Evolutionary conservation across 1,140 invertebrate species (phyloP).

Genomic region (Drosophila ironensis): DNA sequence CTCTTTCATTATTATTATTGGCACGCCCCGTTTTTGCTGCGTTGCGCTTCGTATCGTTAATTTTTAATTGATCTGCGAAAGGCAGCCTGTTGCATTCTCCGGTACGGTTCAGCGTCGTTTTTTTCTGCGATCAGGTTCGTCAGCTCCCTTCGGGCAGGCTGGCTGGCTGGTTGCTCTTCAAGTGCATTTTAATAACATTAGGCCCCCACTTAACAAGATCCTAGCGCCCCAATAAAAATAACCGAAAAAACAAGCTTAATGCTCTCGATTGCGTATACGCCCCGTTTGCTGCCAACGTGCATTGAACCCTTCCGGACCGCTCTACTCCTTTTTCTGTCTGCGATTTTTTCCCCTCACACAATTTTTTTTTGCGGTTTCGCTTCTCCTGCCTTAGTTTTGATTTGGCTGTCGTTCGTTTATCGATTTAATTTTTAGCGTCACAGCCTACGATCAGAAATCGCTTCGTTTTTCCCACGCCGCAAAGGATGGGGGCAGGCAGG

Average conservation of each 20-base stretch:
- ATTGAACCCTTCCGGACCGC: constrained; percentile 60
- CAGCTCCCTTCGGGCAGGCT: constrained; percentile 17
- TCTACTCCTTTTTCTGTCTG: constrained; percentile 1
- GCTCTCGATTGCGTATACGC: constrained; percentile 76
- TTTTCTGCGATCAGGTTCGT: constrained; percentile 44
- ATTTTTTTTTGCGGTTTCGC: constrained; percentile 7
- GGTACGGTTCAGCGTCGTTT: not conserved
- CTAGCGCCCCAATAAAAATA: constrained; percentile 64
- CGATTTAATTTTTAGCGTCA: constrained; percentile 77
- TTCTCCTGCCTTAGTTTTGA: constrained; percentile 71
- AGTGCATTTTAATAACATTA: constrained; percentile 79
- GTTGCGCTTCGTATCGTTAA: constrained; percentile 80
- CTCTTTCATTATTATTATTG: constrained; percentile 80
- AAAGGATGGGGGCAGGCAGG: constrained; percentile 32
- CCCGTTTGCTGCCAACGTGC: constrained; percentile 49
- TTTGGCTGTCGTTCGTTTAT: constrained; percentile 61
- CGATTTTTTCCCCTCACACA: no score
- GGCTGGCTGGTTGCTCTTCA: constrained; percentile 22
- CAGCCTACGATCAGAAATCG: constrained; percentile 61
- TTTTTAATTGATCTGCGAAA: constrained; percentile 81
- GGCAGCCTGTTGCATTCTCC: constrained; percentile 48
- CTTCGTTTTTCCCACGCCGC: constrained; percentile 57
- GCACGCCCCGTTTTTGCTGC: constrained; percentile 70
- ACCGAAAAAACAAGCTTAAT: constrained; percentile 58
- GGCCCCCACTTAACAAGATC: constrained; percentile 69